phyloP scores from a whole-genome alignment of 2,113 vertebrate species.

The Podarcis raffonei region DNA sequence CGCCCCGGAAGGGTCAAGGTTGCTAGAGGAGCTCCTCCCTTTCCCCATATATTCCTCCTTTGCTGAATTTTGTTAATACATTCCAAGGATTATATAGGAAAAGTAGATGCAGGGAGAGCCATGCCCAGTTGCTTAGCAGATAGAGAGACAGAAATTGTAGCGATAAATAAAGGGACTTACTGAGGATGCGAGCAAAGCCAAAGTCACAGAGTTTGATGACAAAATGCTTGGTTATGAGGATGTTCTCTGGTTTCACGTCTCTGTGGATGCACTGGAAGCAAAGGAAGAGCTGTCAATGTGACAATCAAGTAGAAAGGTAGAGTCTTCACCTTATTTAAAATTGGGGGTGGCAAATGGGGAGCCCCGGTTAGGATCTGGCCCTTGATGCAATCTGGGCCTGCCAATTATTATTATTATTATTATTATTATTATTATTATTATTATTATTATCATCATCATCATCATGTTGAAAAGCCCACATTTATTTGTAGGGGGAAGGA shows the following conservation, averaged over 20 bases:
- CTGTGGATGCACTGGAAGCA: slow-evolving; percentile 91
- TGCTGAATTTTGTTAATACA: neutral
- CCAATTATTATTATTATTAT: neutral
- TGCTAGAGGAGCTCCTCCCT: neutral
- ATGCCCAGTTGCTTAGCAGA: neutral
- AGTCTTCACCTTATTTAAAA: neutral
- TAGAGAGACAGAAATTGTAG: too few species aligned
- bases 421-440: too few species aligned
- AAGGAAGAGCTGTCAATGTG: neutral
- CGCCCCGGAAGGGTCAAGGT: too few species aligned
- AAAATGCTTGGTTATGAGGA: slow-evolving; percentile 92
- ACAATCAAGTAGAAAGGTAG: too few species aligned
- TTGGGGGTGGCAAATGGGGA: neutral
- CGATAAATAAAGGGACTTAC: slow-evolving; percentile 76
- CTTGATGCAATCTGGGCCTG: neutral
- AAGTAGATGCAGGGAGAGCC: neutral
- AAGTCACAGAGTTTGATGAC: slow-evolving; percentile 98
- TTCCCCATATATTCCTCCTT: neutral
- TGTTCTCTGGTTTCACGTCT: slow-evolving; percentile 97
- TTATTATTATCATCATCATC: neutral
- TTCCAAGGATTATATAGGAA: neutral
- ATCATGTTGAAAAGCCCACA: neutral
- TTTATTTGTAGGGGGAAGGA: neutral
- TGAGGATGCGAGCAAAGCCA: slow-evolving; percentile 93
- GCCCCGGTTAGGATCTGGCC: too few species aligned